A percentile compares a stretch with the other conserved stretches of the same genome.
Conservation (phyloP, 64 coral and sea anemone genomes). For the Stichodactyla helianthus region DNA sequence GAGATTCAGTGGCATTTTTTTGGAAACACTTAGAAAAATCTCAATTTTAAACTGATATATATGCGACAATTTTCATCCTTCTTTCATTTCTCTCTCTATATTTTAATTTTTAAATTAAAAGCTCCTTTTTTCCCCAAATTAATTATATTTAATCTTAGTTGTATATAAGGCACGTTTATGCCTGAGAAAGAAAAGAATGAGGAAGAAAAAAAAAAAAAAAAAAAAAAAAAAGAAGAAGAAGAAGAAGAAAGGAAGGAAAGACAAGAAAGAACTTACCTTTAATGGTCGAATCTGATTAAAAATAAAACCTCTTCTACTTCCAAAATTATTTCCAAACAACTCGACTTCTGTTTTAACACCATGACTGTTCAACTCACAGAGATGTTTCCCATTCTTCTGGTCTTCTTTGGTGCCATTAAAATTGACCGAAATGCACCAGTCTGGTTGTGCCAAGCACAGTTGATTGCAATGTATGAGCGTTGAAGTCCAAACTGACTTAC, state of each 20-base stretch:
- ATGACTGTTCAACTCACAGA: background rate
- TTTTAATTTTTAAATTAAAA: no score
- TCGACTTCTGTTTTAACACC: background rate
- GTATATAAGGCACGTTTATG: no score
- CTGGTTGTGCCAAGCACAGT: background rate
- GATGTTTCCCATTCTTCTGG: background rate
- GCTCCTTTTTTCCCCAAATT: no score
- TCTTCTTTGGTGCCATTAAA: background rate
- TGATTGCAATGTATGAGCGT: background rate
- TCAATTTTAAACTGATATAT: no score
- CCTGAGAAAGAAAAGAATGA: background rate
- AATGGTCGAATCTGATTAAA: background rate
- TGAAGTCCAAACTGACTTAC: background rate
- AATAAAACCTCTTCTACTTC: background rate
- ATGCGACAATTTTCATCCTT: no score
- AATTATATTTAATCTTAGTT: no score
- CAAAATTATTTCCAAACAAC: background rate
- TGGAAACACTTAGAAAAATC: no score
- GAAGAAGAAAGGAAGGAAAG: background rate
- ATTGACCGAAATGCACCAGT: conserved; percentile 16
- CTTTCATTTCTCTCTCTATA: no score
- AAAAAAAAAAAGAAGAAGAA: background rate
- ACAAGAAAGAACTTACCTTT: background rate
- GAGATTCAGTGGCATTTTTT: no score
- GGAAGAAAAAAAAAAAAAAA: background rate